These are phyloP conservation scores for Calameuta filiformis DNA, from an alignment of 2,888 invertebrate genomes.

Conservation along the genomic window DNA sequence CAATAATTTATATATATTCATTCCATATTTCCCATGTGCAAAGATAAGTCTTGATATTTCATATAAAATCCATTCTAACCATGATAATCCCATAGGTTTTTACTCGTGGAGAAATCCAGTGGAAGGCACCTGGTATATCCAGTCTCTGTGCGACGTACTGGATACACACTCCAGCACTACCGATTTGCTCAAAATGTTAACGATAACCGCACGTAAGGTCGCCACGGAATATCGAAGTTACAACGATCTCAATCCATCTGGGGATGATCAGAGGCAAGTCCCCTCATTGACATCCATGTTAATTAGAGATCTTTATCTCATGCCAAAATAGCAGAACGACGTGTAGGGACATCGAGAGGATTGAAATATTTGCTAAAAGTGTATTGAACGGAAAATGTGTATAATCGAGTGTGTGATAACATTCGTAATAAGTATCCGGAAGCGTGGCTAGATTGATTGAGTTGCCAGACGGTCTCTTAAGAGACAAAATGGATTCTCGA, in stretches of 20 bases:
- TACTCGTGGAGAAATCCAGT: slow-evolving; percentile 70
- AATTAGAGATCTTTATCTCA: slow-evolving; percentile 63
- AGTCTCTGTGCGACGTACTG: slow-evolving; percentile 68
- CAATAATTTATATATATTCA: slow-evolving; percentile 3
- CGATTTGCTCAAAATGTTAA: slow-evolving; percentile 70
- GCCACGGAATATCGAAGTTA: slow-evolving; percentile 68
- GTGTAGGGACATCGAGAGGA: not conserved
- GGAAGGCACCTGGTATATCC: slow-evolving; percentile 72
- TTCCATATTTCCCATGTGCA: not conserved
- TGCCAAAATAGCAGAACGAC: slow-evolving; percentile 29
- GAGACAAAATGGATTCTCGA: not conserved
- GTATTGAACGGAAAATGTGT: not conserved
- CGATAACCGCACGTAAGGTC: slow-evolving; percentile 66
- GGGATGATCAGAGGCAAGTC: slow-evolving; percentile 67
- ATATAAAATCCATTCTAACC: not conserved
- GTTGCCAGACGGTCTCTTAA: not conserved
- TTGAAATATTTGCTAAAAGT: not conserved
- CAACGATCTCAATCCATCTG: slow-evolving; percentile 38
- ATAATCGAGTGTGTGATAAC: not conserved
- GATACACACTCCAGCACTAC: slow-evolving; percentile 62
- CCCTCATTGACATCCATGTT: slow-evolving; percentile 69
- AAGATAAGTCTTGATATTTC: not conserved
- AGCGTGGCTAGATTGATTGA: not conserved
- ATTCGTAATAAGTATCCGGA: not conserved
- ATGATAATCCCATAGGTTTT: slow-evolving; percentile 61